phyloP scores from a whole-genome alignment of 2,888 invertebrate genomes.

The Archaeoteleia sp. region DNA sequence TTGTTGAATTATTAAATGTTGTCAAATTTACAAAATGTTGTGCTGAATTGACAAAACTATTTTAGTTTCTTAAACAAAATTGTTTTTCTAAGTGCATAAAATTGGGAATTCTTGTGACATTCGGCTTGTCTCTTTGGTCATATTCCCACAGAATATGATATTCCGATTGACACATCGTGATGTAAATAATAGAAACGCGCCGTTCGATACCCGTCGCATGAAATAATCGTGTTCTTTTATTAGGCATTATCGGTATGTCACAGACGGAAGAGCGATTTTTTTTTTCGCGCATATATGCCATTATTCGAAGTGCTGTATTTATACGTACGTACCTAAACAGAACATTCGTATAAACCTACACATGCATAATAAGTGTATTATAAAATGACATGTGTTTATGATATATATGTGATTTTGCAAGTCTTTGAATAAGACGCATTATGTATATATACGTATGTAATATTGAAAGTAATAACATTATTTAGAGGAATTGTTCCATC shows the following conservation, averaged over 20 bases:
- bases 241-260: slow-evolving; percentile 2
- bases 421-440: slow-evolving; percentile 23
- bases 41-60: too few species aligned
- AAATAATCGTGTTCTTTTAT: slow-evolving; percentile 9
- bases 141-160: too few species aligned
- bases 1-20: too few species aligned
- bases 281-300: slow-evolving; percentile 53
- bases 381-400: slow-evolving; percentile 10
- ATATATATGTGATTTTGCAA: slow-evolving; percentile 6
- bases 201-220: too few species aligned
- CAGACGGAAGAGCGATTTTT: slow-evolving; percentile 22
- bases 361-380: slow-evolving; percentile 6
- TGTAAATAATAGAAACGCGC: too few species aligned
- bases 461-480: background rate
- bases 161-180: too few species aligned
- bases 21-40: too few species aligned
- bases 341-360: slow-evolving; percentile 9
- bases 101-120: too few species aligned
- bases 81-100: too few species aligned
- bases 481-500: background rate
- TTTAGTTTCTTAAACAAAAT: too few species aligned
- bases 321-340: slow-evolving; percentile 44
- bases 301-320: slow-evolving; percentile 55
- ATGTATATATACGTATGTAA: background rate
- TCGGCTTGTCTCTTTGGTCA: too few species aligned